Evolutionary conservation across 2,797 vertebrate genomes (phyloP), one percentile per base, ranked within the genome.

Genomic region (Rhinophrynus dorsalis): DNA sequence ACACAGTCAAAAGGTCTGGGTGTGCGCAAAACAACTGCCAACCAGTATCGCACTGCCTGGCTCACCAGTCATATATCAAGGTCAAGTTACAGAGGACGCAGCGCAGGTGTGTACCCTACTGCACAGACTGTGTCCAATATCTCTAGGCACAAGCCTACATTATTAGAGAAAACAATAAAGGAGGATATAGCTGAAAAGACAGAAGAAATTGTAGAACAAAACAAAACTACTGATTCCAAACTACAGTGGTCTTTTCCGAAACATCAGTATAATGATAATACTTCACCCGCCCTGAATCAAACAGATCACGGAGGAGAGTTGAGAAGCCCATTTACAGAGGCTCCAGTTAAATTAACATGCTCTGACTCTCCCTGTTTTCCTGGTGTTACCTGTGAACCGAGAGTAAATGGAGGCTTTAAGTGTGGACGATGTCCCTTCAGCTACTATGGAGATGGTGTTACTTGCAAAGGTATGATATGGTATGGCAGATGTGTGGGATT

Each of bases 361-460:
- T 73, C 80, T 0, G 84, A 90, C 68, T 82, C 83, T 0, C 86
- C 91, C 20, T 96, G 95, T 81, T 96, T 93, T 77, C 80, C 86
- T 1, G 91, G 91, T 0, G 92, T 95, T 54, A 62, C 82, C 51
- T 96, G 94, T 83, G 82, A 95, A 67, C 76, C 87, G 61, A 76
- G 68, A 6, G 26, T 8, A 1, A 75, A 81, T 1, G 90, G 89
- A 48, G 81, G 75, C 2, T 81, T 89, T 69, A 88, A 64, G 67
- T 96, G 95, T 5, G 89, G 90, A 12, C 84, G 3, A 75, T 96
- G 94, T 74, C 95, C 94, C 0, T 79, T 76, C 0, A 90, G 94
- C 1, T 97, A 94, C 79, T 89, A 86, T 0, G 90, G 93, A 59
- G 86, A 96, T 62, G 94, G 94, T 75, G 56, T 89, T 60, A 76